These are phyloP conservation scores for Acanthiza pusilla DNA, from an alignment of 2,797 vertebrate genomes.

Conservation along the genomic window DNA sequence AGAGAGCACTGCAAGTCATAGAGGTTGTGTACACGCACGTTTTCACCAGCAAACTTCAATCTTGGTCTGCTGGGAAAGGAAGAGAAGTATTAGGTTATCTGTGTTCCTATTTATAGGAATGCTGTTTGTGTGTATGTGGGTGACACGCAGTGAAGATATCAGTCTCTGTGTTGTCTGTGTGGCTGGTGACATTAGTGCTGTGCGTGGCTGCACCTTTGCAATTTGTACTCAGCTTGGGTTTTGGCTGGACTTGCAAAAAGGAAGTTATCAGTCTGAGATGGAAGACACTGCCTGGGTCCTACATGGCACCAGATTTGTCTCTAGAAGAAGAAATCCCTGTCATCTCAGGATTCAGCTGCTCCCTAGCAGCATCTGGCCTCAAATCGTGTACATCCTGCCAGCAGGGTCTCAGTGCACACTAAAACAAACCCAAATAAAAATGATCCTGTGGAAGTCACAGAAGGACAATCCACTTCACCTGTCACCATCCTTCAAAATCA, in stretches of 20 bases:
- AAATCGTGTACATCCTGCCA: neutral
- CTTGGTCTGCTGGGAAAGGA: neutral
- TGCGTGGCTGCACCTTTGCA: neutral
- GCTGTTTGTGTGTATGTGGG: neutral
- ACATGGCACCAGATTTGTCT: neutral
- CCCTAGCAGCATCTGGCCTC: neutral
- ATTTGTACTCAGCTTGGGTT: neutral
- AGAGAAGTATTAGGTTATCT: neutral
- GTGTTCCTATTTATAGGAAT: neutral
- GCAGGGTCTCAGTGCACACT: neutral
- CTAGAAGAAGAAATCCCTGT: neutral
- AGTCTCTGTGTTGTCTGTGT: neutral
- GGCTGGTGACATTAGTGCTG: fast-evolving
- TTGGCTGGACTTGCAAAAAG: neutral
- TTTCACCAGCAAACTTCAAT: neutral
- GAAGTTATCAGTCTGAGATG: neutral
- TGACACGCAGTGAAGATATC: neutral
- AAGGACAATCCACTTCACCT: neutral
- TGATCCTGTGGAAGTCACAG: neutral
- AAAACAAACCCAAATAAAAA: neutral
- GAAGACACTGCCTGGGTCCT: neutral
- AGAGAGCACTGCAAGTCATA: neutral
- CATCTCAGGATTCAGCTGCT: neutral
- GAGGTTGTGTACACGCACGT: fast-evolving
- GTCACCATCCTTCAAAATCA: neutral